Base-by-base conservation (phyloP, 1,140 invertebrate genomes). In the Drosophila pachea region DNA sequence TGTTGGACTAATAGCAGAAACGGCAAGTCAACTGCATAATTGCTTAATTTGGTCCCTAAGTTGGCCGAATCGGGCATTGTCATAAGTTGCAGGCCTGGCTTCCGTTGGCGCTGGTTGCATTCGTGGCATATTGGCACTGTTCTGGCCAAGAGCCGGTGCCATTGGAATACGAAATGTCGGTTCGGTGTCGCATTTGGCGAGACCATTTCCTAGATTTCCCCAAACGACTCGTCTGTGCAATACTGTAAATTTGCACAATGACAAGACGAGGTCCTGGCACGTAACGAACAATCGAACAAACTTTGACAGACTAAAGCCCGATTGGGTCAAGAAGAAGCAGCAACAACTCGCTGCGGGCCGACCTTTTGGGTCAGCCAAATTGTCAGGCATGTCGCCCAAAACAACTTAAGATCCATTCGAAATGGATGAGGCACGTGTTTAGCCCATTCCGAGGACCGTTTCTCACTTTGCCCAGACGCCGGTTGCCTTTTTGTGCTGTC, bases 21-120 rank as follows among this genome's bases (percentile, higher is more conserved):
- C 50, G 65, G 54, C 81, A 83, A 84, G 81, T 84, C 81, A 84
- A 84, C 76, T 84, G 81, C 81, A 84, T 84, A 84, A 84, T 84
- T 86, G 86, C 81, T 86, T 84, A 84, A 84, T 84, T 84, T 76
- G 59, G 73, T 67, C 42, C 38, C 59, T 35, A 35, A 55, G 47
- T 54, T 74, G 56, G 63, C 64, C 22, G 22, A 22, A 59, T 68
- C 61, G 72, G 45, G 35, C 76, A 60, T 29, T 42, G 12, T 68
- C 67, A 64, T 64, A 64, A 68, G 60, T 58, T 64, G 54, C 52
- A 11, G 36, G 33, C 33, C 22, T 22, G 22, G 22, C 22, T 22
- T 3, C 22, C 1, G 22, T 22, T 47, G 29, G 2, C 40, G 7
- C 6, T 29, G 33, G 36, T 64, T 55, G 33, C 50, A 36, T 29